Base-by-base conservation (phyloP, 92 coral and sea anemone species). In the Actinernus sp. region DNA sequence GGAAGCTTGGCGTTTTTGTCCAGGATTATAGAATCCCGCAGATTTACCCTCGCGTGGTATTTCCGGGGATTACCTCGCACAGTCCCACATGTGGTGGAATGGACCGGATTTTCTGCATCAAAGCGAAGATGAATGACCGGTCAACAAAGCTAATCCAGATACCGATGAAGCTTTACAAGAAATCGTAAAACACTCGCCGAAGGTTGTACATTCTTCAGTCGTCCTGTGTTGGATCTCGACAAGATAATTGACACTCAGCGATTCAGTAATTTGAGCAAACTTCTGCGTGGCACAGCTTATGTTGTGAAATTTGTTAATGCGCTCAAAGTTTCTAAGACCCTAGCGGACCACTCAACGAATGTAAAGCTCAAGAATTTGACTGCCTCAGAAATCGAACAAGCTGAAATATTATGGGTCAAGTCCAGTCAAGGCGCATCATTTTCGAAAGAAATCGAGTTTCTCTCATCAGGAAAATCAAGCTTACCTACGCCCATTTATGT, bases 271-370 rank as follows among this genome's bases (percentile, higher is more conserved):
- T 31, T 83, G 25, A 84, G 41, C 22, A 84, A 25, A 49, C 67
- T 70, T 47, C 74, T 77, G 24, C 85, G 76, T 1, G 85, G 76
- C 50, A 76, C 90, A 10, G 83, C 72, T 34, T 81, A 73, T 55
- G 59, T 80, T 20, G 22, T 61, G 36, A 52, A 61, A 54, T 73
- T 73, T 56, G 46, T 73, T 14, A 57, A 65, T 30, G 61, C 49
- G 17, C 55, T 81, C 14, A 73, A 73, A 58, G 32, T 11, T 18
- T 26, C 48, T 11, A 58, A 47, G 54, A 1, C 50, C 12, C 21
- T 3, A 18, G 19, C 23, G 37, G 5, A 16, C 30, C n/a, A 40
- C 4, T 29, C 21, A 14, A 39, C 19, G 31, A 28, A 21, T 16
- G 61, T n/a, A 29, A 43, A 60, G 20, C 14, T 26, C 32, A 37